Evolutionary conservation across 2,888 invertebrate species (phyloP).

Genomic region (Aspidapion aeneum): DNA sequence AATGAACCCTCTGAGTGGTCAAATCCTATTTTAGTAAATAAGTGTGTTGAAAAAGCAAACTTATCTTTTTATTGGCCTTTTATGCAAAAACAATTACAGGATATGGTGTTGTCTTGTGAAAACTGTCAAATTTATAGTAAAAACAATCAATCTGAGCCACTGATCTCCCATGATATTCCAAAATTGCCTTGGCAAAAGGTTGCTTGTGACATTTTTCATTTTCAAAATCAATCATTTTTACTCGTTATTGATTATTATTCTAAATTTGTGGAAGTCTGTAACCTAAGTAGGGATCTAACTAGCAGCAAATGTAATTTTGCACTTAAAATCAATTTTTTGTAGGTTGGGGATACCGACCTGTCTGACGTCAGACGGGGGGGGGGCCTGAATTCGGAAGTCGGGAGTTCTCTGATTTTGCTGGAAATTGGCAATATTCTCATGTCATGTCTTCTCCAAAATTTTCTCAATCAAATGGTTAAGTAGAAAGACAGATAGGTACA

Average conservation of each 20-base stretch:
- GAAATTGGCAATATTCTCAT: background rate
- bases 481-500: background rate
- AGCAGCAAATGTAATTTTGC: constrained; percentile 15
- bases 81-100: too few species aligned
- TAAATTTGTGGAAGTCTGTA: constrained; percentile 19
- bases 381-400: constrained; percentile 23
- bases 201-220: constrained; percentile 4
- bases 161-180: constrained; percentile 20
- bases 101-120: too few species aligned
- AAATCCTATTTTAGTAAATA: too few species aligned
- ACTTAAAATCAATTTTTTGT: constrained; percentile 21
- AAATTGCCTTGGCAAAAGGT: too few species aligned
- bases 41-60: too few species aligned
- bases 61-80: too few species aligned
- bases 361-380: constrained; percentile 22
- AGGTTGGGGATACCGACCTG: too few species aligned
- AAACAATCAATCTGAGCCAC: too few species aligned
- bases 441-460: background rate
- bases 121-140: too few species aligned
- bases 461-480: background rate
- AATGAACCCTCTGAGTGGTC: too few species aligned
- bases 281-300: constrained; percentile 12
- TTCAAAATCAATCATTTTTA: background rate
- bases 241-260: constrained; percentile 21
- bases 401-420: background rate